Percentiles rank a stretch among this genome's conserved stretches.
Conservation (phyloP, 2,888 invertebrate species). For the Pterobdella sp. region DNA sequence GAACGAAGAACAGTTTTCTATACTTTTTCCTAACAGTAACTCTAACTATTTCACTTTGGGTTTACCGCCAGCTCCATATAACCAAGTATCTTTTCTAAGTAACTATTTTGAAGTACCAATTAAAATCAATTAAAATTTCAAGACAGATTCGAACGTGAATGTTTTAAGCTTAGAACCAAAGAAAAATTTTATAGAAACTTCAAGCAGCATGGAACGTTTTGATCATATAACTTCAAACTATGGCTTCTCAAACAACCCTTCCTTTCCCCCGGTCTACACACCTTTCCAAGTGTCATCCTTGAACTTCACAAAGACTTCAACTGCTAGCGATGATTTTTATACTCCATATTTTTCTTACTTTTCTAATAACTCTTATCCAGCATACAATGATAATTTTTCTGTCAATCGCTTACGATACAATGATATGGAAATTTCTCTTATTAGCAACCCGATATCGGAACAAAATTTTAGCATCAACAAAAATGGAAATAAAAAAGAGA, state of each 20-base stretch:
- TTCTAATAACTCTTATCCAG: not conserved
- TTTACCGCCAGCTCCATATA: not conserved
- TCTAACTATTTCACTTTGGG: slow-evolving; percentile 1
- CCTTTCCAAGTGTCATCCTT: not conserved
- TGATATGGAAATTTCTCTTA: not conserved
- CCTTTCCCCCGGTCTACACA: not conserved
- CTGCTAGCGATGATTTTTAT: not conserved
- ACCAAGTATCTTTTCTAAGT: not conserved
- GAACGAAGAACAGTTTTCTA: slow-evolving; percentile 15
- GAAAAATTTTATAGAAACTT: not conserved
- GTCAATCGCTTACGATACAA: not conserved
- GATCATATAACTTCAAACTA: not conserved
- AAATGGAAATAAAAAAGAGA: not conserved
- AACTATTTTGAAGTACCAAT: too few species aligned
- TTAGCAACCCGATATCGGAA: not conserved
- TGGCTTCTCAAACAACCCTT: not conserved
- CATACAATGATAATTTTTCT: not conserved
- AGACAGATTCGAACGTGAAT: not conserved
- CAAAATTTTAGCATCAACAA: not conserved
- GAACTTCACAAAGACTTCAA: not conserved
- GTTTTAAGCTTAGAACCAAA: not conserved
- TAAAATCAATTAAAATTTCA: too few species aligned
- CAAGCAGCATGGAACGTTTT: not conserved
- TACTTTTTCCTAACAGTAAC: not conserved
- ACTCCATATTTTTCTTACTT: not conserved